Base-by-base conservation (phyloP, 2,888 invertebrate genomes). In the Lochmaea capreae region DNA sequence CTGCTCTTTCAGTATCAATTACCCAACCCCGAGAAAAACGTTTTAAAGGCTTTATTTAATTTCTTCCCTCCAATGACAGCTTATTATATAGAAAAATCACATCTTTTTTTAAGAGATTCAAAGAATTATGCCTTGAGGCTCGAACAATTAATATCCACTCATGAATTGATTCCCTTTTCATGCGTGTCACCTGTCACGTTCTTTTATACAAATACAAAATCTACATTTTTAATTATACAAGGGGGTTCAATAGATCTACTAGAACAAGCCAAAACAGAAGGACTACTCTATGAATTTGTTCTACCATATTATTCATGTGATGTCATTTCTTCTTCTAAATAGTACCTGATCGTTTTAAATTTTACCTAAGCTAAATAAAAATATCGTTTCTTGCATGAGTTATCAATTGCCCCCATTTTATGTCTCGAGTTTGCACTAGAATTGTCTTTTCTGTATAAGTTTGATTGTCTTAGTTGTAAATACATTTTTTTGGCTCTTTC, bases 1-100 rank as follows among this genome's bases (percentile, higher is more conserved):
- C 71, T 49, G 70, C 46, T 71, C 46, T 22, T 65, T 57, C 67
- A n/a, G 46, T 65, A 71, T 71, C 71, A 71, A 71, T 65, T 71
- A 71, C 71, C 62, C 26, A 65, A 76, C 74, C 76, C 78, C 70
- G 73, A 70, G 72, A 78, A 77, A 39, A 76, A 77, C 72, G 72
- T 62, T 68, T 74, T 58, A 18, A 72, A 57, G 62, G 72, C 57
- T 68, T 75, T 75, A 65, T 75, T 69, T 72, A 75, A 65, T 57
- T 42, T 43, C 58, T 18, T 58, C 4, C 65, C 46, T 33, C 18
- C 58, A 65, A 71, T 71, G 71, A 71, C 71, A 71, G 71, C 65
- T 58, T 71, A 71, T 71, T 70, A 57, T 54, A 62, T 22, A 46
- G 49, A 46, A 61, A 69, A 70, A 70, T 70, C 65, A 63, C 70